phyloP scores from a whole-genome alignment of 2,797 vertebrate genomes.

The Enteromius afrohamiltoni region DNA sequence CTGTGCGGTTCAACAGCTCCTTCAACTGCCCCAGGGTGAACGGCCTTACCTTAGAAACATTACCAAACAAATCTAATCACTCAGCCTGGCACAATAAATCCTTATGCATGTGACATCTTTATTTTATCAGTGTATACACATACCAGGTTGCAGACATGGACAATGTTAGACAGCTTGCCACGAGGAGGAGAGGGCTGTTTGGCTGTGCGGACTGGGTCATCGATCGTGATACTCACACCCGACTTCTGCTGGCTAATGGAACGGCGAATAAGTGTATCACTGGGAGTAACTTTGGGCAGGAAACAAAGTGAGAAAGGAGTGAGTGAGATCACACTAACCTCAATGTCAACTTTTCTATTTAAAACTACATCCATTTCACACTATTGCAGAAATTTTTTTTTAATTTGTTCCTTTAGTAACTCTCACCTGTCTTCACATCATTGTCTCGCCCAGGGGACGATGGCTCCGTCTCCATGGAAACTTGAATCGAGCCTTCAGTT shows the following conservation, averaged over 20 bases:
- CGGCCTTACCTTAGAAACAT: slow-evolving; percentile 83
- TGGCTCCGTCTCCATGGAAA: slow-evolving; percentile 75
- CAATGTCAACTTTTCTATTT: neutral
- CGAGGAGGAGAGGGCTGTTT: slow-evolving; percentile 86
- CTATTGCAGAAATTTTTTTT: neutral
- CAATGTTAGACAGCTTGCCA: slow-evolving; percentile 85
- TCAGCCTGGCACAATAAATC: neutral
- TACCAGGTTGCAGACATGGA: slow-evolving; percentile 91
- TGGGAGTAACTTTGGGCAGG: slow-evolving; percentile 75
- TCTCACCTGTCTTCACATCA: slow-evolving; percentile 84
- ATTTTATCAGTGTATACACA: slow-evolving; percentile 30
- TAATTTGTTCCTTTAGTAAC: neutral
- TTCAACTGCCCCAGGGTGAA: slow-evolving; percentile 92
- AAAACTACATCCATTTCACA: neutral
- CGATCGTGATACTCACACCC: slow-evolving; percentile 88
- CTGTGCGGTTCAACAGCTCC: slow-evolving; percentile 86
- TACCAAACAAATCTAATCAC: neutral
- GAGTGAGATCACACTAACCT: neutral
- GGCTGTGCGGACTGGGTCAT: slow-evolving; percentile 86
- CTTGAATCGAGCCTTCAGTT: slow-evolving; percentile 69
- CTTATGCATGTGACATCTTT: neutral
- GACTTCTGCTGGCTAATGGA: slow-evolving; percentile 91
- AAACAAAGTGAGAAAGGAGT: neutral
- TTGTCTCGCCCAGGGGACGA: slow-evolving; percentile 76
- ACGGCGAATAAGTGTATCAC: slow-evolving; percentile 84